Base-by-base conservation (phyloP, 2,888 invertebrate genomes). In the Metallyticus violacea region DNA sequence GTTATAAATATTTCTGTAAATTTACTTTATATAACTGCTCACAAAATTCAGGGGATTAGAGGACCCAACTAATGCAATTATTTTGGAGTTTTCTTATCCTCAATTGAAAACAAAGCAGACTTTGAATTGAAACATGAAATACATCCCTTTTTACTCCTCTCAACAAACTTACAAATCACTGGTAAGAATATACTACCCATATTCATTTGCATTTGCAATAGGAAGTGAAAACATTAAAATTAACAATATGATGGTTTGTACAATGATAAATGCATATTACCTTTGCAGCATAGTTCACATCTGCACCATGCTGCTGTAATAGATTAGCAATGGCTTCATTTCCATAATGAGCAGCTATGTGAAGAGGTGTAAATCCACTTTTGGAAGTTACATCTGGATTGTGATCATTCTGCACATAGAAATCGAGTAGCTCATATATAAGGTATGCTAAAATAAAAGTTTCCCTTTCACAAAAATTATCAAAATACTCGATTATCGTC, bases 341-440 rank as follows among this genome's bases (percentile, higher is more conserved):
- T 85, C 99, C 99, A 92, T 99, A 99, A 93, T 99, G 99, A 5
- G 99, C 97, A 26, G 99, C 98, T 90, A 99, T 99, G 92, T 99
- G 99, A 40, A 99, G 94, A 0, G 99, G 99, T 0, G 99, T 99
- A 92, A 99, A 99, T 29, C 99, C 99, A 88, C 98, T 98, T 93
- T 99, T 99, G 2, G 98, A 98, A 87, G 98, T 97, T 3, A 98
- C 97, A 92, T 99, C 99, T 0, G 99, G 98, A 92, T 99, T 98
- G 92, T 98, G 97, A 91, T 99, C 98, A 92, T 98, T 98, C 94
- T 96, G 92, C 26, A 91, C 90, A 85, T 88, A 87, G 79, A 90
- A 62, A 15, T 62, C 40, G 22, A 1, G 4, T 1, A 26, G 29
- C n/a, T 25, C 5, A 79, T 26, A 79, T 79, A 9, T 79, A 79